A percentile compares a stretch with the other conserved stretches of the same genome.
Conservation (phyloP, 30 jellyfish, hydroid and myxozoan genomes). For the Haliclystus octoradiatus region DNA sequence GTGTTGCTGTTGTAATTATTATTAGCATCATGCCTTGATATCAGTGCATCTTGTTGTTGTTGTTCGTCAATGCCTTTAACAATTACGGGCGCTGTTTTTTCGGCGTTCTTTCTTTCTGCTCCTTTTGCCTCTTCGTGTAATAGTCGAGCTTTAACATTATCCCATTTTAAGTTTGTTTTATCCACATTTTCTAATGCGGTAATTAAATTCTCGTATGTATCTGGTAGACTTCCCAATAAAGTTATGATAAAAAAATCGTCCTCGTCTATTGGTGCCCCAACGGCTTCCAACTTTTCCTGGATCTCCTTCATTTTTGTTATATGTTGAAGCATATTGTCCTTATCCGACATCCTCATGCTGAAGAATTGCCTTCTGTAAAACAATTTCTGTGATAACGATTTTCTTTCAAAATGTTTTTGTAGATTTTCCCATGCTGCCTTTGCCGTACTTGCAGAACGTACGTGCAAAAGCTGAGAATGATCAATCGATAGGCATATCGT, state of each 20-base stretch:
- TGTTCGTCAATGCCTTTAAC: too few relatives aligned
- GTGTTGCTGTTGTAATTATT: too few relatives aligned
- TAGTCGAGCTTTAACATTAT: not conserved
- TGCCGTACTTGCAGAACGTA: slow-evolving; percentile 24
- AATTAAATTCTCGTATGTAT: slow-evolving; percentile 12
- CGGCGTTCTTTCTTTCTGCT: too few relatives aligned
- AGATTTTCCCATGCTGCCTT: slow-evolving; percentile 31
- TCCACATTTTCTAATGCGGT: slow-evolving; percentile 40
- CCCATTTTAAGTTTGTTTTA: not conserved
- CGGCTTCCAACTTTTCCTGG: slow-evolving; percentile 28
- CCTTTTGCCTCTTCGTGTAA: too few relatives aligned
- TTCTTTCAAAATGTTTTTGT: slow-evolving; percentile 31
- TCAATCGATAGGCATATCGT: slow-evolving; percentile 12
- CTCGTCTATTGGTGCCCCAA: slow-evolving; percentile 19
- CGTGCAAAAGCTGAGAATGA: slow-evolving; percentile 19
- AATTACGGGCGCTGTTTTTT: too few relatives aligned
- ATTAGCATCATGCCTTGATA: too few relatives aligned
- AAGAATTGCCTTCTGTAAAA: slow-evolving; percentile 13
- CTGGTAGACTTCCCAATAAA: slow-evolving; percentile 30
- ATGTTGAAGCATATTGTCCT: slow-evolving; percentile 12
- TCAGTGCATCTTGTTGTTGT: too few relatives aligned
- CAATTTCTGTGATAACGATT: slow-evolving; percentile 11
- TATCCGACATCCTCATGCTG: slow-evolving; percentile 21
- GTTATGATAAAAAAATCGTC: slow-evolving; percentile 17
- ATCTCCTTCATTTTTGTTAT: slow-evolving; percentile 17